These are phyloP conservation scores for Heliangelus exortis DNA, from an alignment of 2,797 vertebrate species.

Conservation along the genomic window DNA sequence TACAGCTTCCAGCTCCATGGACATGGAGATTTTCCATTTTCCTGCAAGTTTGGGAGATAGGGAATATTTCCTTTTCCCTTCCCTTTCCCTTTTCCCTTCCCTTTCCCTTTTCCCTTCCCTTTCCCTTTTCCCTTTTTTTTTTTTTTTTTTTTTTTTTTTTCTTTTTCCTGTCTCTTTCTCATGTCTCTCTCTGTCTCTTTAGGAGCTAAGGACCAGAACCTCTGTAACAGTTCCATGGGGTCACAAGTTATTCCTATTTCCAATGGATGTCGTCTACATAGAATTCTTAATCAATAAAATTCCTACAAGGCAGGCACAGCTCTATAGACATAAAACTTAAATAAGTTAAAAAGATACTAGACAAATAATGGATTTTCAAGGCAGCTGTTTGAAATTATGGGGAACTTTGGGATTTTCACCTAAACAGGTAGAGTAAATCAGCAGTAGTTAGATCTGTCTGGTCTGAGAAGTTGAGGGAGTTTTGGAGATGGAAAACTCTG, in stretches of 20 bases:
- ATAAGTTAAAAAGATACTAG: slow-evolving; percentile 6
- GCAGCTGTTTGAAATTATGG: neutral
- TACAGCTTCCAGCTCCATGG: neutral
- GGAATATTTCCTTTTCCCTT: neutral
- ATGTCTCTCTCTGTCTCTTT: too few species aligned
- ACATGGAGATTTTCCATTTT: neutral
- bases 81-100: too few species aligned
- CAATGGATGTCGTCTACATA: neutral
- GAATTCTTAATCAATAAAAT: slow-evolving; percentile 10
- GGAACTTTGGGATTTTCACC: neutral
- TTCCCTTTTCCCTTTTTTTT: too few species aligned
- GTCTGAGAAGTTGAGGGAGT: neutral
- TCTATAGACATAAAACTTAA: slow-evolving; percentile 2
- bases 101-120: neutral
- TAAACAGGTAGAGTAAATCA: neutral
- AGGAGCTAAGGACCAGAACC: neutral
- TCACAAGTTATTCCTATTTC: neutral
- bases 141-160: too few species aligned
- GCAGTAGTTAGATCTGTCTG: neutral
- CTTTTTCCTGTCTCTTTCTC: neutral
- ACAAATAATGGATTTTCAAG: neutral
- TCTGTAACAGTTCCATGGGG: neutral
- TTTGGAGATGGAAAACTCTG: neutral
- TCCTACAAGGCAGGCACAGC: neutral
- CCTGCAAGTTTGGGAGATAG: neutral